Conservation (phyloP, 2,113 vertebrate genomes). For the Hoplias malabaricus region DNA sequence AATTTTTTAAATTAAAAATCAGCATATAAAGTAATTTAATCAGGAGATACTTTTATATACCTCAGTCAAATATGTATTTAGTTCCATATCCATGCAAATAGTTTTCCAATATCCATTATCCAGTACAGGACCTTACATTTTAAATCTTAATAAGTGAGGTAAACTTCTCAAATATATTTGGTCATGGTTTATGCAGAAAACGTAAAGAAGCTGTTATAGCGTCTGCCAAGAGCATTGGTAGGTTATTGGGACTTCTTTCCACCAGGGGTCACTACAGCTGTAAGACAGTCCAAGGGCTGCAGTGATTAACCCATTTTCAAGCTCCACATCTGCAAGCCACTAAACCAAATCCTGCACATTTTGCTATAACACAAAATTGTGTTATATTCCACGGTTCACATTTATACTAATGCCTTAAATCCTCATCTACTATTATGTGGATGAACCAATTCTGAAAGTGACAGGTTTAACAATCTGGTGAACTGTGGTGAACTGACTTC, state of each 20-base stretch:
- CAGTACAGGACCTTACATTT: background rate
- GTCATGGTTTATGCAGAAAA: too few relatives aligned
- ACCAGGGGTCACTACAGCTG: slow-evolving; percentile 38
- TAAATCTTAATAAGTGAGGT: background rate
- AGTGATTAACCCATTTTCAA: background rate
- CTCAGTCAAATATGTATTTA: too few relatives aligned
- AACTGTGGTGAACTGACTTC: background rate
- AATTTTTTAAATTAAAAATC: too few relatives aligned
- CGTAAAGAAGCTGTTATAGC: too few relatives aligned
- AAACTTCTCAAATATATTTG: background rate
- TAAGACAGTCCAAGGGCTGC: background rate
- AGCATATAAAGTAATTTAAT: too few relatives aligned
- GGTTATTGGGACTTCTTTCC: slow-evolving; percentile 29
- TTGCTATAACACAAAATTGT: background rate
- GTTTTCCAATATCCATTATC: too few relatives aligned
- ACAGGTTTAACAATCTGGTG: background rate
- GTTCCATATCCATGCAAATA: too few relatives aligned
- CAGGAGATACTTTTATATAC: too few relatives aligned
- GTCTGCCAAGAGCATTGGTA: background rate
- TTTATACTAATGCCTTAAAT: background rate
- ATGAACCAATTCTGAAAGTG: background rate
- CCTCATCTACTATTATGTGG: background rate
- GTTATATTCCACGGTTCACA: background rate
- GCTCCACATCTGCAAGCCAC: background rate
- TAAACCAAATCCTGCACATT: background rate